Base-by-base conservation (phyloP, 2,113 vertebrate species). In the Sclerurus mexicanus region DNA sequence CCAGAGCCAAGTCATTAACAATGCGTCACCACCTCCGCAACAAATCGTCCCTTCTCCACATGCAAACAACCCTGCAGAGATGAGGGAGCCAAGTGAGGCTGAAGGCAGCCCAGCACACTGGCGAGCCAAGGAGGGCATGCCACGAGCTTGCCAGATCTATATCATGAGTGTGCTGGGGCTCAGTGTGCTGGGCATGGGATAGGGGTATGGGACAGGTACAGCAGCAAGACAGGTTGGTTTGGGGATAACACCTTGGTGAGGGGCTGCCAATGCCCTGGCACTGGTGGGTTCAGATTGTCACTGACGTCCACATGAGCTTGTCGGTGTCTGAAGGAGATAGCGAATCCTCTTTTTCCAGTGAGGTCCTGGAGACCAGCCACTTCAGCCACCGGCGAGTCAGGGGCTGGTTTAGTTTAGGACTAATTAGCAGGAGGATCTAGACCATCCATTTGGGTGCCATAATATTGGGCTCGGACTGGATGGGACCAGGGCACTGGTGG, bases 1-100 rank as follows among this genome's bases (percentile, higher is more conserved):
- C 59, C 18, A 3, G 66, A 91, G 98, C 97, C 97, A 97, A 97
- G 42, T 68, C 28, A 40, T 90, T 71, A 89, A 96, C 96, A 96
- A 93, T 94, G 87, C 62, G 2, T 73, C 25, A 15, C 69, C 14
- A 15, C 85, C 93, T 68, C 81, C 42, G 7, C n/a, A 39, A 69
- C 78, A 85, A 91, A 64, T 40, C 64, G 93, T 77, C 85, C 89
- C 60, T 72, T 76, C 75, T 18, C 21, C 12, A 14, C 18, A 0
- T 52, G 52, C 18, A 28, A 56, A 17, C 22, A 22, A 40, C 73
- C 64, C 6, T 4, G n/a, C 2, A 17, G 71, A 68, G 52, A 39
- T 6, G 67, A 67, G 77, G 76, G 50, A 63, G 47, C 58, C 6
- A 47, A 42, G 30, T 1, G 19, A 50, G 33, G 40, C 27, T 7